phyloP scores from a whole-genome alignment of 1,140 invertebrate species.

The Drosophila pachea region DNA sequence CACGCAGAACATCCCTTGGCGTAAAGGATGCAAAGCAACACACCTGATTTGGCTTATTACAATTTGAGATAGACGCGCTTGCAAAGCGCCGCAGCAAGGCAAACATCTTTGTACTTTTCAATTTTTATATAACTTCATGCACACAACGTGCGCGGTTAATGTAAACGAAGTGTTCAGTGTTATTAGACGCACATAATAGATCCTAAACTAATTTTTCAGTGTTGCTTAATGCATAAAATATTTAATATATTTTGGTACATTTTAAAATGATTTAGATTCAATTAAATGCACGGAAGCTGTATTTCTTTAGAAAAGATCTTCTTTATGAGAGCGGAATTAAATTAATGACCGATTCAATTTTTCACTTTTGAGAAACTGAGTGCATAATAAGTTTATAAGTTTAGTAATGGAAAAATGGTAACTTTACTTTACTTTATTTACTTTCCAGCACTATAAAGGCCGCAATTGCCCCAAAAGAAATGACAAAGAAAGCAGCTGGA shows the following conservation, averaged over 20 bases:
- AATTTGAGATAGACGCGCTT: constrained; percentile 24
- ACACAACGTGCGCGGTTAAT: constrained; percentile 47
- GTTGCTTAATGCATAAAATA: not conserved
- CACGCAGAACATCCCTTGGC: constrained; percentile 53
- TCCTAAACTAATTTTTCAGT: not conserved
- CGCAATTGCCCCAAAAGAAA: constrained; percentile 21
- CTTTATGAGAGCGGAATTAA: too few relatives aligned
- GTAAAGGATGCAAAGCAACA: constrained; percentile 61
- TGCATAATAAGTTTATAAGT: not conserved
- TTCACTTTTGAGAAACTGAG: too few relatives aligned
- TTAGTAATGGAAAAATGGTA: not conserved
- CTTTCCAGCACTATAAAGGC: constrained; percentile 20
- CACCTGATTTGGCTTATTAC: not conserved
- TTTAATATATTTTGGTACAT: constrained; percentile 14
- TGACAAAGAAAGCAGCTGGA: constrained; percentile 83
- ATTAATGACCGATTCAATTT: too few relatives aligned
- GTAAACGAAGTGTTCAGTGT: constrained; percentile 19
- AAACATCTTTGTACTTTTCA: constrained; percentile 44
- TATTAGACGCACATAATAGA: not conserved
- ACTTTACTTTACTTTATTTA: not conserved
- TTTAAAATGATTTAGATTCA: not conserved
- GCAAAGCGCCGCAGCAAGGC: constrained; percentile 57
- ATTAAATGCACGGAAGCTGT: too few relatives aligned
- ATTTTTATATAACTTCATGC: constrained; percentile 57
- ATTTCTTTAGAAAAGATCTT: too few relatives aligned